Evolutionary conservation across 2,113 vertebrate species (phyloP).

Genomic region (Coregonus clupeaformis): DNA sequence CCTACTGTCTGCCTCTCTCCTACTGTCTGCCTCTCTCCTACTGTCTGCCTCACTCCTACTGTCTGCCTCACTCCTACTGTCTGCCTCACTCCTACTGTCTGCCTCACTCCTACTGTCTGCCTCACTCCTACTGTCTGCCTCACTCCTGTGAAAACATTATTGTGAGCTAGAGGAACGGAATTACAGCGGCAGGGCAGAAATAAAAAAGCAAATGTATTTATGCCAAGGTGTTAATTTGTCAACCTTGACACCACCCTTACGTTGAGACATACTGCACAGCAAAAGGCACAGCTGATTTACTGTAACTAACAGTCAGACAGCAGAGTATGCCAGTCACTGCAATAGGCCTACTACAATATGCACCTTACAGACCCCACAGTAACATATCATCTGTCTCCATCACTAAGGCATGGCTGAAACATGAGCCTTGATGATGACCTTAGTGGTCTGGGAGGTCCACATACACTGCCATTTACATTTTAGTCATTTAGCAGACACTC

Average conservation of each 20-base stretch:
- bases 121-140: slow-evolving; percentile 8
- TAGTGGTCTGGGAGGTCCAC: background rate
- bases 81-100: background rate
- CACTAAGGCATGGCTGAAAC: too few species aligned
- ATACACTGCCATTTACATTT: too few species aligned
- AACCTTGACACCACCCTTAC: background rate
- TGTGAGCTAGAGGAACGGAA: slow-evolving; percentile 18
- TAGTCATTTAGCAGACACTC: too few species aligned
- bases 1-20: slow-evolving; percentile 1
- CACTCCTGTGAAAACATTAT: slow-evolving; percentile 5
- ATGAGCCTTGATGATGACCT: too few species aligned
- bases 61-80: background rate
- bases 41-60: background rate
- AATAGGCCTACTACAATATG: too few species aligned
- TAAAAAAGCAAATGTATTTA: background rate
- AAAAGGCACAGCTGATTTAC: background rate
- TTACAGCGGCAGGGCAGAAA: slow-evolving; percentile 4
- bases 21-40: too few species aligned
- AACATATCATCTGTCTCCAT: too few species aligned
- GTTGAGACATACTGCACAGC: background rate
- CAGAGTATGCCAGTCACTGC: too few species aligned
- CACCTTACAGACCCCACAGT: too few species aligned
- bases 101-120: background rate
- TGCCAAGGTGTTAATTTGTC: slow-evolving; percentile 11
- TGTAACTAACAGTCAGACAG: background rate